phyloP scores from a whole-genome alignment of 37 sponge, comb jelly and placozoan species.

The Lycopodina hypogea region DNA sequence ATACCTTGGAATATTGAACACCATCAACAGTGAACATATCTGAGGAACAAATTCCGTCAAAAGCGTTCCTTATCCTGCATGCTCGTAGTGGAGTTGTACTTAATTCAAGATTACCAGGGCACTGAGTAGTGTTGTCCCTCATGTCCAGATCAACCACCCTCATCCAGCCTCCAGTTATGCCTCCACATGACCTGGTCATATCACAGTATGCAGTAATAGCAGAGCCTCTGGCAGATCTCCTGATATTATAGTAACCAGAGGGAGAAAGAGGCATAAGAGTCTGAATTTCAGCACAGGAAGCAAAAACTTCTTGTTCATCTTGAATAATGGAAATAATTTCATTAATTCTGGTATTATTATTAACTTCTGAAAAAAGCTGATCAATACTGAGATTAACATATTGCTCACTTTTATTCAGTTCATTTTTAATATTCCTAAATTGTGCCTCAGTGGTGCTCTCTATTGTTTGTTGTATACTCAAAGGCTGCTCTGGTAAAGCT shows the following conservation, averaged over 20 bases:
- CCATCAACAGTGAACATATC: constrained; percentile 8
- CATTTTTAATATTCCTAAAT: no score
- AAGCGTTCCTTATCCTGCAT: background rate
- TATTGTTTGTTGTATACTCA: no score
- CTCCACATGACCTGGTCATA: constrained; percentile 24
- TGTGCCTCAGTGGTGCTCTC: no score
- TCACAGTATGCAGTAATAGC: constrained; percentile 24
- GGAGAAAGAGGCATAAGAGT: background rate
- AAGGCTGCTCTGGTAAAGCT: no score
- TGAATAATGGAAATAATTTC: no score
- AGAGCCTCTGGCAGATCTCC: constrained; percentile 7
- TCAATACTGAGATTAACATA: no score
- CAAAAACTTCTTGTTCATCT: no score
- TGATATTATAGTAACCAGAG: constrained; percentile 11
- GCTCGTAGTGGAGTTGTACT: background rate
- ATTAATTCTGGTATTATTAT: no score
- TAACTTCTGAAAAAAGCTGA: no score
- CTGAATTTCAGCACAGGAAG: constrained; percentile 12
- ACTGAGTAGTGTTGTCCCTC: constrained; percentile 4
- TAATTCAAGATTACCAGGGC: background rate
- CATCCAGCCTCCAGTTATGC: constrained; percentile 30
- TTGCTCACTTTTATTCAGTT: no score
- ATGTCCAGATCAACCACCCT: constrained; percentile 30
- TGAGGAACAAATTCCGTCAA: constrained; percentile 13
- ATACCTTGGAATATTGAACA: background rate